phyloP scores from a whole-genome alignment of 2,113 vertebrate genomes.

The Thermophis baileyi region DNA sequence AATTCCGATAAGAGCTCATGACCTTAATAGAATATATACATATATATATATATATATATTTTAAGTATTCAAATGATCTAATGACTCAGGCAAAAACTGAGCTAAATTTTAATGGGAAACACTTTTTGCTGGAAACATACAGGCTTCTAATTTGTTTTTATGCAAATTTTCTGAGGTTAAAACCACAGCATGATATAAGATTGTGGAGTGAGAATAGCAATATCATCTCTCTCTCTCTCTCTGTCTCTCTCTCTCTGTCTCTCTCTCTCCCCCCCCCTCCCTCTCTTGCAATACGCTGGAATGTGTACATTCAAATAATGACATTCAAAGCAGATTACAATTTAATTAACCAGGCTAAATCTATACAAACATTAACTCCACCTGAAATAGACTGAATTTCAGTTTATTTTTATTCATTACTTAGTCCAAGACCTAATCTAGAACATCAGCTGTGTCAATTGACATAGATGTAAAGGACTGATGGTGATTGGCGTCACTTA shows the following conservation, averaged over 20 bases:
- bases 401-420: not conserved
- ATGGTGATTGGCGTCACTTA: not conserved
- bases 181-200: not conserved
- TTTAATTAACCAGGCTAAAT: not conserved
- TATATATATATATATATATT: not conserved
- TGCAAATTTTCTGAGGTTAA: not conserved
- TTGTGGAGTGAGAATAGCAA: too few species aligned
- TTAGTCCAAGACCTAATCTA: not conserved
- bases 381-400: not conserved
- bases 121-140: not conserved
- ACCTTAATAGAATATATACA: constrained; percentile 67
- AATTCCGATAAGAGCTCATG: constrained; percentile 95
- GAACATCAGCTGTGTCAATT: not conserved
- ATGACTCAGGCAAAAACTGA: not conserved
- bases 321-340: not conserved
- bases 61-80: not conserved
- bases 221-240: not conserved
- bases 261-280: not conserved
- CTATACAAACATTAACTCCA: not conserved
- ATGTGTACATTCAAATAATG: not conserved
- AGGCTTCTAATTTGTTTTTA: not conserved
- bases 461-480: not conserved
- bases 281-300: not conserved
- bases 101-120: not conserved
- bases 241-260: not conserved